Evolutionary conservation across 2,888 invertebrate genomes (phyloP), one percentile per base, ranked within the genome.

Genomic region (Lepas anatifera): DNA sequence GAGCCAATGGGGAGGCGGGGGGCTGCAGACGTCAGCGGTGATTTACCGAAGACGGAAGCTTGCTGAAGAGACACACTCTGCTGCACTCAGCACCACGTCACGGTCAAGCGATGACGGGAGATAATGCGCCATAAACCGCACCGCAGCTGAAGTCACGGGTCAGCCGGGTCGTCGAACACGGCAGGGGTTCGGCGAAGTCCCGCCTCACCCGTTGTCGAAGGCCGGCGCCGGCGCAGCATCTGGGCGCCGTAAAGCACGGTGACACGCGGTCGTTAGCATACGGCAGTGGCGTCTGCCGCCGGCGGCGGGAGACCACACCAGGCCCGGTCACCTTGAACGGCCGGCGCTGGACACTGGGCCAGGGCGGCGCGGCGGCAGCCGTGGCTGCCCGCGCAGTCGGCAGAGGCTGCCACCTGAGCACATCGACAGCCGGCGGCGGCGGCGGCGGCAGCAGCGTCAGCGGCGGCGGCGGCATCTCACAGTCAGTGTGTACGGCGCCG

Each of bases 311-410:
- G 58, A 58, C 2, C 25, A n/a, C 58, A 7, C 32, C 58, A 10
- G 22, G 35, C 58, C 58, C 35, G 58, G 35, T 58, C 58, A 58
- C 58, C 58, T 58, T 58, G 58, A 48, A 35, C 58, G 32, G 22
- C 22, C 32, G 18, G 22, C 1, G n/a, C 32, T 27, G 13, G 29
- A 16, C 10, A 3, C 52, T 13, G 16, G 18, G 52, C 29, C 6
- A 29, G 6, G 18, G 18, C 52, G 2, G 16, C 52, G 29, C 29
- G 3, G 29, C 27, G 16, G 29, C 29, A 1, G 52, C 29, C 1
- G 25, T 7, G 18, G 25, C 25, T n/a, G 25, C 48, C 11, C 25
- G 25, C 48, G 48, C n/a, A 8, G 25, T n/a, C 48, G 25, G 25
- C n/a, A n/a, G 48, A 25, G 18, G 2, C 25, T n/a, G n/a, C 18